A percentile compares a stretch with the other conserved stretches of the same genome.
Conservation (phyloP, 2,888 invertebrate species). For the Tachina grossa region DNA sequence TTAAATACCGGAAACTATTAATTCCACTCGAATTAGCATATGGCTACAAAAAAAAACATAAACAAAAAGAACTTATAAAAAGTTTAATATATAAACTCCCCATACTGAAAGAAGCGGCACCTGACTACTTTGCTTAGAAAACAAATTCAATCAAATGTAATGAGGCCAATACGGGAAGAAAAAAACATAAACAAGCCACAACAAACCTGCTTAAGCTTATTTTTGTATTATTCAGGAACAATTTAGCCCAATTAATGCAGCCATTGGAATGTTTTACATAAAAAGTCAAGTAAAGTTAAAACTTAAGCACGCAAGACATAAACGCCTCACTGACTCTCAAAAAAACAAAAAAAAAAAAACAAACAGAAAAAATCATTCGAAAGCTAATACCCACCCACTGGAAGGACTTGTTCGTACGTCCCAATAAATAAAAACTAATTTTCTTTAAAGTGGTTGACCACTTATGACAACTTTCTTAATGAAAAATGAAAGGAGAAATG, state of each 20-base stretch:
- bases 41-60: slow-evolving; percentile 61
- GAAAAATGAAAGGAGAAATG: slow-evolving; percentile 33
- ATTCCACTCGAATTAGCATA: slow-evolving; percentile 80
- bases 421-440: slow-evolving; percentile 33
- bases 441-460: slow-evolving; percentile 66
- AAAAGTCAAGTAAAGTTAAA: slow-evolving; percentile 73
- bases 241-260: slow-evolving; percentile 72
- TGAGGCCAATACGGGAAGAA: slow-evolving; percentile 44
- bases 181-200: slow-evolving; percentile 18
- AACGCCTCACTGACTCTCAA: slow-evolving; percentile 65
- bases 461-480: slow-evolving; percentile 67
- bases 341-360: slow-evolving; percentile 37
- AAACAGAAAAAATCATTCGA: not conserved
- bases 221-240: slow-evolving; percentile 73
- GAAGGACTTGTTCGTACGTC: slow-evolving; percentile 7
- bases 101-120: slow-evolving; percentile 23
- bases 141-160: slow-evolving; percentile 67
- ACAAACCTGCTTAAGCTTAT: slow-evolving; percentile 16
- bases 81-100: slow-evolving; percentile 50
- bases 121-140: slow-evolving; percentile 56
- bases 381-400: slow-evolving; percentile 27
- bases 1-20: slow-evolving; percentile 80
- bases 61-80: slow-evolving; percentile 37
- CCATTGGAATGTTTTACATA: slow-evolving; percentile 61
- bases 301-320: slow-evolving; percentile 77